A percentile compares a stretch with the other conserved stretches of the same genome.
Evolutionary conservation across 1,140 invertebrate genomes (phyloP).

Genomic region (Magallana gigas): DNA sequence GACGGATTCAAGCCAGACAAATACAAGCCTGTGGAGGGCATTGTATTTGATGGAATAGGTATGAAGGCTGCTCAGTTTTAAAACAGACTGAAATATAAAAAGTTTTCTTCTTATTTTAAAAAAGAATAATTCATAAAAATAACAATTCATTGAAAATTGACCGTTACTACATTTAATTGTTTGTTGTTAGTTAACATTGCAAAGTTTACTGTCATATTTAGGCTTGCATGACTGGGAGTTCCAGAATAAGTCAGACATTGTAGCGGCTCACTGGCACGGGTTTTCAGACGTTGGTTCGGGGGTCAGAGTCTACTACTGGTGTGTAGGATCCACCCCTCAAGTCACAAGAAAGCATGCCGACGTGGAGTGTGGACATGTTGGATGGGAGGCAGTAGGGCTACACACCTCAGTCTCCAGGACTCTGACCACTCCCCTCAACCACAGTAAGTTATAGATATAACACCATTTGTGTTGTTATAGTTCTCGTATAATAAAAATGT

Average conservation of each 20-base stretch:
- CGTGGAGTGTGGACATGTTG: constrained; percentile 44
- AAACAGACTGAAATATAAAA: too few relatives aligned
- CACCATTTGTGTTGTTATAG: neutral
- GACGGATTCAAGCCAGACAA: constrained; percentile 59
- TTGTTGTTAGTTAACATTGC: neutral
- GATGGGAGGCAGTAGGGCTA: constrained; percentile 52
- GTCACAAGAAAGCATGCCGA: neutral
- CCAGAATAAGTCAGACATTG: constrained; percentile 47
- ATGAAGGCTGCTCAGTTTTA: neutral
- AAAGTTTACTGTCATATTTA: constrained; percentile 1
- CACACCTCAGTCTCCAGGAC: constrained; percentile 43
- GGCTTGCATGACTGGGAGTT: constrained; percentile 57
- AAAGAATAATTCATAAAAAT: too few relatives aligned
- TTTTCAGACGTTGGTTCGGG: constrained; percentile 53
- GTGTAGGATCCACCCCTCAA: constrained; percentile 44
- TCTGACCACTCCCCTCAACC: constrained; percentile 19
- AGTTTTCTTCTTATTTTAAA: too few relatives aligned
- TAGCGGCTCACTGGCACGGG: constrained; percentile 59
- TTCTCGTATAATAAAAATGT: too few relatives aligned
- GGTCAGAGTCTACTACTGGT: constrained; percentile 56
- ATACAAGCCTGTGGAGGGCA: constrained; percentile 46
- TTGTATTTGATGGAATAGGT: constrained; percentile 63
- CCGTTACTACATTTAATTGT: neutral
- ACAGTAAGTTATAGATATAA: constrained; percentile 46
- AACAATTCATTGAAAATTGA: neutral